Conservation (phyloP, 2,113 vertebrate genomes). For the Leptosomus discolor region DNA sequence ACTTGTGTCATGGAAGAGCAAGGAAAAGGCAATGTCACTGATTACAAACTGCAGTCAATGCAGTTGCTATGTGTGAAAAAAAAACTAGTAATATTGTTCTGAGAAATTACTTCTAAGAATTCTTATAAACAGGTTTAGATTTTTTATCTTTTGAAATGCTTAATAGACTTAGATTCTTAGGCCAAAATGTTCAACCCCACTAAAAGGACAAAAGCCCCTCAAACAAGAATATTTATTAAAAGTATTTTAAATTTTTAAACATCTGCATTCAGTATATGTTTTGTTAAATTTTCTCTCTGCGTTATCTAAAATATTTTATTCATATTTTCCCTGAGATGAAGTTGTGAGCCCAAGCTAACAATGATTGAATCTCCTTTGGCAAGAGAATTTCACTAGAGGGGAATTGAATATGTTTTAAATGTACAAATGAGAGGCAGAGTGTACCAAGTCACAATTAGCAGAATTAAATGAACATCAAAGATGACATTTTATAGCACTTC, state of each 20-base stretch:
- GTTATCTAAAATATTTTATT: background rate
- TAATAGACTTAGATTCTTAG: background rate
- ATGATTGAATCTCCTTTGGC: background rate
- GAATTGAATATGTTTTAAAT: background rate
- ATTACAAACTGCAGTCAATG: background rate
- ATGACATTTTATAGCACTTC: background rate
- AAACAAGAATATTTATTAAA: background rate
- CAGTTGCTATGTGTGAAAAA: background rate
- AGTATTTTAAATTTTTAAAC: background rate
- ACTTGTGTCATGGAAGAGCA: background rate
- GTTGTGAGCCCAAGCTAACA: background rate
- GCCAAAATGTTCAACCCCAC: background rate
- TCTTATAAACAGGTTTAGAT: background rate
- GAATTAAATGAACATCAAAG: background rate
- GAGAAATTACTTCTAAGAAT: background rate
- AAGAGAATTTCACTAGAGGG: background rate
- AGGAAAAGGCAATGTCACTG: background rate
- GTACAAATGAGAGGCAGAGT: background rate
- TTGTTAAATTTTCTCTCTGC: background rate
- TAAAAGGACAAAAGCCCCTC: background rate
- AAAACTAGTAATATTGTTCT: background rate
- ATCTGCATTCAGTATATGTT: background rate
- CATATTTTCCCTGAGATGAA: background rate
- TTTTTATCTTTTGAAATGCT: background rate
- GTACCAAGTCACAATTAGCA: background rate